phyloP scores from a whole-genome alignment of 2,888 invertebrate genomes.

The Thecophora atra region DNA sequence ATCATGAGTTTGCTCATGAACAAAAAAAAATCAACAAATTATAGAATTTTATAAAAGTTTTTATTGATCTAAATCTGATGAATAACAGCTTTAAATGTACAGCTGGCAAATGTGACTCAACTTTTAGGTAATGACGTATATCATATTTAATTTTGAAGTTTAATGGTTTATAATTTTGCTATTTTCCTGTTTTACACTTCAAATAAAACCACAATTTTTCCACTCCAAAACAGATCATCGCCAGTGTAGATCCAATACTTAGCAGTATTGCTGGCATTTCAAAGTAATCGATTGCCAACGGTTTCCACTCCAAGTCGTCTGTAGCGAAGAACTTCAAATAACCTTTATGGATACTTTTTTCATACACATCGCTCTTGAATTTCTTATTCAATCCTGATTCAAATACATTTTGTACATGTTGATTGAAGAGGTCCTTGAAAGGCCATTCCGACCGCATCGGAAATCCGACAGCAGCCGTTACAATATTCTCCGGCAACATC shows the following conservation, averaged over 20 bases:
- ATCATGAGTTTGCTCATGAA: too few species aligned
- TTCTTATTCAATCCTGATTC: constrained; percentile 38
- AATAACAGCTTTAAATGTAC: too few species aligned
- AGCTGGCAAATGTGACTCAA: too few species aligned
- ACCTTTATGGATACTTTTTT: constrained; percentile 43
- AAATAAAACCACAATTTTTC: constrained; percentile 3
- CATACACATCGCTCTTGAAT: constrained; percentile 28
- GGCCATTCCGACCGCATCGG: constrained; percentile 46
- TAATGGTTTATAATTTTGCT: too few species aligned
- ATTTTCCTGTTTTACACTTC: too few species aligned
- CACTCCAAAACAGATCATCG: background rate
- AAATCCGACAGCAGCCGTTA: constrained; percentile 42
- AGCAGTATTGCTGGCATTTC: constrained; percentile 36
- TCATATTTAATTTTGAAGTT: too few species aligned
- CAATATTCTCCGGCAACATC: constrained; percentile 37
- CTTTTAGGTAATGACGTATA: too few species aligned
- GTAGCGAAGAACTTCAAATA: constrained; percentile 38
- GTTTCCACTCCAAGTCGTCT: constrained; percentile 11
- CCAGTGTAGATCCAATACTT: background rate
- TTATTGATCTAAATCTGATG: too few species aligned
- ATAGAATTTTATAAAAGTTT: too few species aligned
- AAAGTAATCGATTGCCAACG: constrained; percentile 35
- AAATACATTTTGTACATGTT: constrained; percentile 27
- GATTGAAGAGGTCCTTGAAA: constrained; percentile 39
- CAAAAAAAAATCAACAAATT: too few species aligned